phyloP scores from a whole-genome alignment of 2,888 invertebrate species.

The Drosophila paranaensis region DNA sequence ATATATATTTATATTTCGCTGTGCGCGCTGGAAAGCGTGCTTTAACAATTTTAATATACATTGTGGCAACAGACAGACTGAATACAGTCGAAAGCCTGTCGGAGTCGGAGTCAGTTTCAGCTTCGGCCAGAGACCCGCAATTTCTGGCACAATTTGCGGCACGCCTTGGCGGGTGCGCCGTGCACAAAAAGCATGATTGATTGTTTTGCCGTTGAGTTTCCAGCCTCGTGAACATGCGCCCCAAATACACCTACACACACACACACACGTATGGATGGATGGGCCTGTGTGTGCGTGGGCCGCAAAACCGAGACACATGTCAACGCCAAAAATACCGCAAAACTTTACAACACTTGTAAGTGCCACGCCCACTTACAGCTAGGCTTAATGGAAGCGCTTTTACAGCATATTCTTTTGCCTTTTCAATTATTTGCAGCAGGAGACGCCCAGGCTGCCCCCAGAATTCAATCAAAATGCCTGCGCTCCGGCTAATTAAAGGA shows the following conservation, averaged over 20 bases:
- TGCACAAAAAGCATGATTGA: conserved; percentile 66
- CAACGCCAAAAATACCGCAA: conserved; percentile 62
- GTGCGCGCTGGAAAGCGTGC: conserved; percentile 3
- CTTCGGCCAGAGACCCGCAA: conserved; percentile 7
- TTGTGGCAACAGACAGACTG: neutral
- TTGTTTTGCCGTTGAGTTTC: conserved; percentile 60
- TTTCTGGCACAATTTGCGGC: conserved; percentile 54
- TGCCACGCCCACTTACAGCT: conserved; percentile 22
- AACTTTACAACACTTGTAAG: conserved; percentile 59
- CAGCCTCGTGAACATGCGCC: conserved; percentile 23
- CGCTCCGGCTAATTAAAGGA: conserved; percentile 65
- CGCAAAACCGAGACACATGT: conserved; percentile 61
- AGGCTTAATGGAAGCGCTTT: conserved; percentile 10
- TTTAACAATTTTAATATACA: conserved; percentile 23
- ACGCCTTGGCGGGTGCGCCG: conserved; percentile 15
- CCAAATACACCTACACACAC: conserved; percentile 1
- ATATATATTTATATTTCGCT: neutral
- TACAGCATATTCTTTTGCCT: conserved; percentile 10
- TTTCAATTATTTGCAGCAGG: conserved; percentile 56
- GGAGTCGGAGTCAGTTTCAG: conserved; percentile 11
- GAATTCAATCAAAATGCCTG: conserved; percentile 65
- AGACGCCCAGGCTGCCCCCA: conserved; percentile 12
- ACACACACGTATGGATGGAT: neutral
- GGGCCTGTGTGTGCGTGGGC: neutral
- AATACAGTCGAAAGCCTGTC: neutral